Base-by-base conservation (phyloP, 2,888 invertebrate genomes). In the Xanthorhoe designata region DNA sequence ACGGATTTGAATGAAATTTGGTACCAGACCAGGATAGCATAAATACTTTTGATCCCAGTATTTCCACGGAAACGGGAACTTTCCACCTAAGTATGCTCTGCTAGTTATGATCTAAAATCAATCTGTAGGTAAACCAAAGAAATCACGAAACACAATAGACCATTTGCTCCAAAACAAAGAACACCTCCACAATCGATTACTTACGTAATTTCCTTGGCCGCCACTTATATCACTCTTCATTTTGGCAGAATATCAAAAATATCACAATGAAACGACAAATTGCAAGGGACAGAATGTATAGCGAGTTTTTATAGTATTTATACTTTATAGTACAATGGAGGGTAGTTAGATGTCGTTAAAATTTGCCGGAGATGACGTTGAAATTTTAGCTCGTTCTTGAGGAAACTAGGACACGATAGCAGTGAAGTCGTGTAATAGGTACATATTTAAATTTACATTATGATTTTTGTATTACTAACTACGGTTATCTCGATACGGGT, bases 231-330 rank as follows among this genome's bases (percentile, higher is more conserved):
- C 71, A 56, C 61, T 57, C 47, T 61, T 64, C 71, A 72, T 72
- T 61, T 67, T 70, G 70, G 68, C 69, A 70, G 52, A 50, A 53
- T 38, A 50, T 61, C 67, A 70, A 64, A 58, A 57, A 61, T 53
- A 65, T 54, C 58, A 68, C 62, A 65, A 67, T 54, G 49, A 50
- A 4, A 5, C 51, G 45, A 49, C 47, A 58, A 53, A 53, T 47
- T 62, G 62, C 63, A 54, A 24, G 13, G 53, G 17, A 64, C 38
- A 54, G 35, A 35, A 64, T 45, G 57, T 53, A 51, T 54, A 9
- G 52, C 42, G 47, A 29, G 35, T 55, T 65, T 64, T 57, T 57
- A n/a, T n/a, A n/a, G n/a, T n/a, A n/a, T n/a, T n/a, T n/a, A n/a
- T n/a, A 49, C 17, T 61, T 61, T 61, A 24, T 4, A 32, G 18